phyloP scores from a whole-genome alignment of 2,888 invertebrate species.

The Meliscaeva auricollis region DNA sequence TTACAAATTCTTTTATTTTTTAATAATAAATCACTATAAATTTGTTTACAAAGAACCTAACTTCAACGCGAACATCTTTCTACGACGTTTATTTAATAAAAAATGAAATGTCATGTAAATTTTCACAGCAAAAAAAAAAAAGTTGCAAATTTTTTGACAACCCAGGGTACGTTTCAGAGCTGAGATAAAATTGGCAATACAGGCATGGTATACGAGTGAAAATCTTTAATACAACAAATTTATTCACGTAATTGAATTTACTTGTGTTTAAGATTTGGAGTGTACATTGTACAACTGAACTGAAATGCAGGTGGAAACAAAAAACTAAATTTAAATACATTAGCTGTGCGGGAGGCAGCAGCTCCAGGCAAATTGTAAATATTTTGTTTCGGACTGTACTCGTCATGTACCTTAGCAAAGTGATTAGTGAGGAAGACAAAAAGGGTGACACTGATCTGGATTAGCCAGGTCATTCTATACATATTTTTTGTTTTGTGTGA shows the following conservation, averaged over 20 bases:
- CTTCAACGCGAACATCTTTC: constrained; percentile 26
- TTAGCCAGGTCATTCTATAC: too few species aligned
- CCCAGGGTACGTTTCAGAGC: constrained; percentile 9
- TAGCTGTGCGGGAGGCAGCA: not conserved
- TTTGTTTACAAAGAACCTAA: constrained; percentile 38
- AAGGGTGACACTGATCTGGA: too few species aligned
- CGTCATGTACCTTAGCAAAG: too few species aligned
- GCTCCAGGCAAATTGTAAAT: too few species aligned
- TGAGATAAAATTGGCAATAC: not conserved
- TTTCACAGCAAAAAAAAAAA: constrained; percentile 27
- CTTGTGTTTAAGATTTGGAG: too few species aligned
- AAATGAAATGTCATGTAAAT: constrained; percentile 38
- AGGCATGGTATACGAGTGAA: not conserved
- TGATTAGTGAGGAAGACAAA: too few species aligned
- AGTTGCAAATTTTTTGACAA: constrained; percentile 1
- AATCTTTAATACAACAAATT: not conserved
- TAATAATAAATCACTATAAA: not conserved
- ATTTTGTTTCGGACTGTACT: not conserved
- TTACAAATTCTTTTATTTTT: not conserved
- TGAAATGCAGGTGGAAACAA: too few species aligned
- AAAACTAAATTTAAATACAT: too few species aligned
- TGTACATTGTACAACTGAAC: too few species aligned
- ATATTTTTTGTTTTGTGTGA: too few species aligned
- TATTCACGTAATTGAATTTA: too few species aligned
- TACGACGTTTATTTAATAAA: constrained; percentile 39